phyloP scores from a whole-genome alignment of 2,888 invertebrate genomes.

The Drosophila borealis region DNA sequence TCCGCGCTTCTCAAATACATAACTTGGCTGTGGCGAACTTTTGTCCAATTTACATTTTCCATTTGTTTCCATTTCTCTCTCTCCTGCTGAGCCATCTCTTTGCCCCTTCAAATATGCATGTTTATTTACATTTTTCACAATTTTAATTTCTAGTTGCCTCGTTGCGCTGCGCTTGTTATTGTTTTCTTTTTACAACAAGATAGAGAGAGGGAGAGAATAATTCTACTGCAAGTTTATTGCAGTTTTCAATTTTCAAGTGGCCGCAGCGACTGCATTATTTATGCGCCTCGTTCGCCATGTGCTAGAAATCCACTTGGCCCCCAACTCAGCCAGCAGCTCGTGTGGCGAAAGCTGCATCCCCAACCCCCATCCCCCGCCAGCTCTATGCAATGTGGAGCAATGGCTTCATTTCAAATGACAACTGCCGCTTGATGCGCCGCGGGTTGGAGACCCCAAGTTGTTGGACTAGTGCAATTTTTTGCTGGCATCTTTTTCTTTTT shows the following conservation, averaged over 20 bases:
- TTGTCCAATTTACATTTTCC: conserved; percentile 8
- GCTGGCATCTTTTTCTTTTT: neutral
- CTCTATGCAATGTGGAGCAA: conserved; percentile 66
- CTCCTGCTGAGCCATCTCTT: conserved; percentile 49
- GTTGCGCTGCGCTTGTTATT: conserved; percentile 18
- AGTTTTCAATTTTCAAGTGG: conserved; percentile 68
- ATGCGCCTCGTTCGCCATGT: conserved; percentile 70
- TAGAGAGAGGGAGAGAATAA: conserved; percentile 4
- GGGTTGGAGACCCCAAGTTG: conserved; percentile 56
- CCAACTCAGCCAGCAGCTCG: conserved; percentile 47
- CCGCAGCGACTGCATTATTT: conserved; percentile 68
- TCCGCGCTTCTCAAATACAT: conserved; percentile 27
- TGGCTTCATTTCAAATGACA: conserved; percentile 76
- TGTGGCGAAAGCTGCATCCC: conserved; percentile 58
- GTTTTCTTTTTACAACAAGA: conserved; percentile 18
- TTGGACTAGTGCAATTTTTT: conserved; percentile 40
- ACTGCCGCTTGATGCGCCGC: conserved; percentile 68
- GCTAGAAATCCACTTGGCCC: conserved; percentile 71
- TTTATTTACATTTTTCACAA: conserved; percentile 59
- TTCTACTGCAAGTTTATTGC: conserved; percentile 63
- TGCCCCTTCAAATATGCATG: conserved; percentile 21
- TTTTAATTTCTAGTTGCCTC: conserved; percentile 59
- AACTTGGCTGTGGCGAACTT: conserved; percentile 6
- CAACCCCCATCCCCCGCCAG: neutral
- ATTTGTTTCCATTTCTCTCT: conserved; percentile 22